phyloP scores from a whole-genome alignment of 2,888 invertebrate species.

The Clusia tigrina region DNA sequence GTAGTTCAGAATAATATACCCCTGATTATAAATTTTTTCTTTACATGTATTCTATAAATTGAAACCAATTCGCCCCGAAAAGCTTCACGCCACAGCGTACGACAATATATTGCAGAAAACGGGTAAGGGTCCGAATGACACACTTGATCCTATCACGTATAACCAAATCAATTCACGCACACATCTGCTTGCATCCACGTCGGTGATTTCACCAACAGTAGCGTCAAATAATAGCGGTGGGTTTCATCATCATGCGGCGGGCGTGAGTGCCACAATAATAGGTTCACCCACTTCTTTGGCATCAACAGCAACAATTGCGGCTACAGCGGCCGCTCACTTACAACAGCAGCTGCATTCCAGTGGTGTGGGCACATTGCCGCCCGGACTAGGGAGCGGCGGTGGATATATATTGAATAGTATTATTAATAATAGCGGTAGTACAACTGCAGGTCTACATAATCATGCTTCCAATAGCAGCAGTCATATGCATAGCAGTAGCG shows the following conservation, averaged over 20 bases:
- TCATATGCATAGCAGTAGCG: slow-evolving; percentile 6
- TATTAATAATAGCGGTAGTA: slow-evolving; percentile 36
- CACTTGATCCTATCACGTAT: slow-evolving; percentile 53
- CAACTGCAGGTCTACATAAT: slow-evolving; percentile 34
- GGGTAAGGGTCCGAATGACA: slow-evolving; percentile 39
- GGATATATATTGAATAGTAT: slow-evolving; percentile 54
- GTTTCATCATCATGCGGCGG: slow-evolving; percentile 33
- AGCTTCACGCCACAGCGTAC: slow-evolving; percentile 23
- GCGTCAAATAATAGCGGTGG: slow-evolving; percentile 42
- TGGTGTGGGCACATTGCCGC: slow-evolving; percentile 54
- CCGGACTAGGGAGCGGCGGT: slow-evolving; percentile 55
- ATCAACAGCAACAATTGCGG: slow-evolving; percentile 52
- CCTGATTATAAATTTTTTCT: too few species aligned
- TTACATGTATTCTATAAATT: too few species aligned
- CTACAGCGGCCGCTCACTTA: slow-evolving; percentile 41
- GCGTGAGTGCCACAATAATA: slow-evolving; percentile 46
- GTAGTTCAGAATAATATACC: too few species aligned
- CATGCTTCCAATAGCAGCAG: slow-evolving; percentile 9
- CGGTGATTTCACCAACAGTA: slow-evolving; percentile 47
- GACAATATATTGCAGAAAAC: slow-evolving; percentile 34
- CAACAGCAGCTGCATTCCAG: slow-evolving; percentile 45
- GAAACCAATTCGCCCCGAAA: neutral
- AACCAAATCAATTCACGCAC: slow-evolving; percentile 62
- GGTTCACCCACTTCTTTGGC: slow-evolving; percentile 59
- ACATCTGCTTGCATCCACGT: slow-evolving; percentile 55